Evolutionary conservation across 2,797 vertebrate genomes (phyloP).

Genomic region (Lepilemur septentrionalis): DNA sequence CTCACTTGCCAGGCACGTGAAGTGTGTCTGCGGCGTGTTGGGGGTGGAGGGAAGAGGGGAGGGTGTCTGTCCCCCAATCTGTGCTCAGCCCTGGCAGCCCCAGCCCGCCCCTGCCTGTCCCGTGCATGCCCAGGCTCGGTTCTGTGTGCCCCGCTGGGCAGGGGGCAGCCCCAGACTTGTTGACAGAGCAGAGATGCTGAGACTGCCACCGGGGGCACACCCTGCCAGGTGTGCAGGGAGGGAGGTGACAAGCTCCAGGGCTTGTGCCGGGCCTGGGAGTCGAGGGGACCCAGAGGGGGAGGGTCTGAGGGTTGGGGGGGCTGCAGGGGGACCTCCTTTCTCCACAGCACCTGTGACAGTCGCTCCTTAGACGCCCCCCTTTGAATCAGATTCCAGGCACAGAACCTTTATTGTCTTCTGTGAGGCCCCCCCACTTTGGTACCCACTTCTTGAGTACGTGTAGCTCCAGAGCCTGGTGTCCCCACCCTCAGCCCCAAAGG

Average conservation of each 20-base stretch:
- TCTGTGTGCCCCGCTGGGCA: rapidly evolving
- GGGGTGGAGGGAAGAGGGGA: background rate
- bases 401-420: slow-evolving; percentile 46
- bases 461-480: background rate
- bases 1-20: background rate
- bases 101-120: background rate
- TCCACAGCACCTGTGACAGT: background rate
- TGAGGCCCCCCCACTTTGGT: background rate
- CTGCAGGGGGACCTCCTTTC: too few species aligned
- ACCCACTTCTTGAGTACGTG: background rate
- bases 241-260: rapidly evolving
- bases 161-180: background rate
- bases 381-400: background rate
- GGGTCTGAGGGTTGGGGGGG: background rate
- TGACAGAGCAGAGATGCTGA: background rate
- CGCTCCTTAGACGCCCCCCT: background rate
- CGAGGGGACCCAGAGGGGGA: too few species aligned
- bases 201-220: background rate
- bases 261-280: background rate
- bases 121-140: rapidly evolving
- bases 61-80: background rate
- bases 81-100: background rate
- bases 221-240: rapidly evolving
- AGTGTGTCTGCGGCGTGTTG: background rate
- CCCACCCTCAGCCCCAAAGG: background rate